Percentiles rank a stretch among this genome's conserved stretches.
Conservation (phyloP, 1,140 invertebrate genomes). For the Heliconius congener region DNA sequence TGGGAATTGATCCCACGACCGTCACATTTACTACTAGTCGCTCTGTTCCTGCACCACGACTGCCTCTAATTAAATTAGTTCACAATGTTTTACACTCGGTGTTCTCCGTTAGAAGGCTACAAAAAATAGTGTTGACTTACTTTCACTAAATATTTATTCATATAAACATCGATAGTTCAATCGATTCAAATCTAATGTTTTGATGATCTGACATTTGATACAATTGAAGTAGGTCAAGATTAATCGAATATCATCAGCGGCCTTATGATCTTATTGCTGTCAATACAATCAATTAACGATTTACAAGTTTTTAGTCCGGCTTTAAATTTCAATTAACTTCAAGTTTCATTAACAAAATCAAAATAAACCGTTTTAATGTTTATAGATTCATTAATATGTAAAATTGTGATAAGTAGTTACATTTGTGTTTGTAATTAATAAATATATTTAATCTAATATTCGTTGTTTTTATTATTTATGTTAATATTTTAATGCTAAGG, state of each 20-base stretch:
- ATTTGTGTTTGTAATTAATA: too few relatives aligned
- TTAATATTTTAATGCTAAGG: too few relatives aligned
- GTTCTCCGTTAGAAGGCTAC: too few relatives aligned
- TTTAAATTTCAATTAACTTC: neutral
- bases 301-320: neutral
- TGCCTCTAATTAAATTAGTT: too few relatives aligned
- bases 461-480: too few relatives aligned
- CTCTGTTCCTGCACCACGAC: too few relatives aligned
- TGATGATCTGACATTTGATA: slow-evolving; percentile 58
- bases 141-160: slow-evolving; percentile 47
- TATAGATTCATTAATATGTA: neutral
- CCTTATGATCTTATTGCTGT: slow-evolving; percentile 34
- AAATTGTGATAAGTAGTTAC: neutral
- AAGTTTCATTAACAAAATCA: neutral
- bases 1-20: too few relatives aligned
- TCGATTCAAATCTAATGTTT: slow-evolving; percentile 49
- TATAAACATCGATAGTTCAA: slow-evolving; percentile 29
- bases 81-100: too few relatives aligned
- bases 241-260: slow-evolving; percentile 34
- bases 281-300: slow-evolving; percentile 18
- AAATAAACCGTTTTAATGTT: neutral
- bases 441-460: too few relatives aligned
- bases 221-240: slow-evolving; percentile 65
- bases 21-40: too few relatives aligned
- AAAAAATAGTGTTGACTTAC: slow-evolving; percentile 12